These are phyloP conservation scores for Melitaea cinxia DNA, from an alignment of 1,140 invertebrate species.

Conservation along the genomic window DNA sequence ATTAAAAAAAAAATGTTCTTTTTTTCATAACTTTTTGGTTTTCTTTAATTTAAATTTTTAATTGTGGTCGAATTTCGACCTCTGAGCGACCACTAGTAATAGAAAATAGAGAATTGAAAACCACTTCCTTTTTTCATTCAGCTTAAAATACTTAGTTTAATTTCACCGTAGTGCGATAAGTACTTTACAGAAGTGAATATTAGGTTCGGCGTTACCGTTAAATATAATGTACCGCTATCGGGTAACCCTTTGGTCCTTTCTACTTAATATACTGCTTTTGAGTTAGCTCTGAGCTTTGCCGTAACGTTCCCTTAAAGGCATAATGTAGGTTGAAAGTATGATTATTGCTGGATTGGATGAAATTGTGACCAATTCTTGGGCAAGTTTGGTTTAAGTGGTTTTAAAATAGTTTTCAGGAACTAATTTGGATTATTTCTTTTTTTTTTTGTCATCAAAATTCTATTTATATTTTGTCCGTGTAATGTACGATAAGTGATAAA, in stretches of 20 bases:
- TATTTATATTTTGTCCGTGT: too few relatives aligned
- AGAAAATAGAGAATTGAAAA: too few relatives aligned
- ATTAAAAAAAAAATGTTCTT: too few relatives aligned
- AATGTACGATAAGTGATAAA: too few relatives aligned
- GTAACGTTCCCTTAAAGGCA: slow-evolving; percentile 33
- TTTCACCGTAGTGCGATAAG: background rate
- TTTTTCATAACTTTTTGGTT: too few relatives aligned
- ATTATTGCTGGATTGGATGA: slow-evolving; percentile 33
- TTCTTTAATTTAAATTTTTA: too few relatives aligned
- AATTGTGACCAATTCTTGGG: slow-evolving; percentile 29
- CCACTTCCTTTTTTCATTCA: too few relatives aligned
- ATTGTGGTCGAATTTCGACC: too few relatives aligned
- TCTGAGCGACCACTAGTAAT: too few relatives aligned
- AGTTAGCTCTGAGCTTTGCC: slow-evolving; percentile 25
- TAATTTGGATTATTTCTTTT: background rate
- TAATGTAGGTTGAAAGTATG: slow-evolving; percentile 27
- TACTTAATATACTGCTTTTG: slow-evolving; percentile 23
- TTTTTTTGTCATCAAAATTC: too few relatives aligned
- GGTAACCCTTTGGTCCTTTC: slow-evolving; percentile 34
- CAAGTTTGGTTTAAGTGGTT: slow-evolving; percentile 13
- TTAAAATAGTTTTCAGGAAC: background rate
- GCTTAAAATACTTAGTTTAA: background rate
- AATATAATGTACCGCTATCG: slow-evolving; percentile 33
- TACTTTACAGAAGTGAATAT: slow-evolving; percentile 26
- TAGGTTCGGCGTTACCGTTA: slow-evolving; percentile 29